Conservation (phyloP, 1,140 invertebrate genomes). For the Hormaphis cornu region DNA sequence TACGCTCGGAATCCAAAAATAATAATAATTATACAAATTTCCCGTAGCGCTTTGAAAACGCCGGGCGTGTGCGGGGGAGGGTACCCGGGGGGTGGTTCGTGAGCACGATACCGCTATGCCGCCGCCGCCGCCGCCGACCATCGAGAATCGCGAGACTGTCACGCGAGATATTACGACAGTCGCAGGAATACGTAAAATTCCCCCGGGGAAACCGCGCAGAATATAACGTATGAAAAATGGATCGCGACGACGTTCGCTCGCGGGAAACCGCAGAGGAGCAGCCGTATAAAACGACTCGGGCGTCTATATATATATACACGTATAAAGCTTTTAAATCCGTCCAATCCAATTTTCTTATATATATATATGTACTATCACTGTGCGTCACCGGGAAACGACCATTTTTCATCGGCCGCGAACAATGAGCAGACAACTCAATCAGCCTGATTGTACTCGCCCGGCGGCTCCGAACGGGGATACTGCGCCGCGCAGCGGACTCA, state of each 20-base stretch:
- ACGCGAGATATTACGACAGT: slow-evolving; percentile 29
- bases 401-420: slow-evolving; percentile 31
- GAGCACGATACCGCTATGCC: too few species aligned
- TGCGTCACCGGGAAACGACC: slow-evolving; percentile 29
- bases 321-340: slow-evolving; percentile 32
- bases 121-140: too few species aligned
- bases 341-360: slow-evolving; percentile 33
- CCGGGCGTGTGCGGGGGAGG: too few species aligned
- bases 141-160: slow-evolving; percentile 31
- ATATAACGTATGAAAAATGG: slow-evolving; percentile 31
- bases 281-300: slow-evolving; percentile 30
- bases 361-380: slow-evolving; percentile 26
- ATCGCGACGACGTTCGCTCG: slow-evolving; percentile 16
- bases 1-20: too few species aligned
- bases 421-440: slow-evolving; percentile 32
- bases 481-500: too few species aligned
- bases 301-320: too few species aligned
- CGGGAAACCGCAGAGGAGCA: slow-evolving; percentile 25
- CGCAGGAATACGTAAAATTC: slow-evolving; percentile 26
- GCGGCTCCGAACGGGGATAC: too few species aligned
- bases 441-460: slow-evolving; percentile 24
- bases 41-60: too few species aligned
- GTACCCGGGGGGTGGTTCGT: too few species aligned
- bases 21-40: too few species aligned
- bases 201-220: slow-evolving; percentile 6